A percentile compares a stretch with the other conserved stretches of the same genome.
These are phyloP conservation scores for Pollenia amentaria DNA, from an alignment of 2,888 invertebrate genomes.

Conservation along the genomic window DNA sequence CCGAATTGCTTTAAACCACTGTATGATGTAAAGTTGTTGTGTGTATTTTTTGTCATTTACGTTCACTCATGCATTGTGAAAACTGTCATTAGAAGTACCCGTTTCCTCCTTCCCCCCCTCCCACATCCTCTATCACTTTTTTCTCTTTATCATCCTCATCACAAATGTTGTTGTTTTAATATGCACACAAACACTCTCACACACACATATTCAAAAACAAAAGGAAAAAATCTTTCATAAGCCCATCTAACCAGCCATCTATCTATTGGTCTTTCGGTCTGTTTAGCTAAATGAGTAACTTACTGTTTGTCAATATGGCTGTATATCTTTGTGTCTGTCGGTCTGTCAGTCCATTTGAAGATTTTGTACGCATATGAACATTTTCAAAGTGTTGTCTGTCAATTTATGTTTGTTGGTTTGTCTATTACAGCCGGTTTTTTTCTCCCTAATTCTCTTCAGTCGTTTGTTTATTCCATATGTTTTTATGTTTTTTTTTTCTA, in stretches of 20 bases:
- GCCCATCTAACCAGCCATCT: slow-evolving; percentile 43
- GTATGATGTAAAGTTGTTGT: background rate
- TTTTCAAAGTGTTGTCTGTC: slow-evolving; percentile 68
- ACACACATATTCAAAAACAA: slow-evolving; percentile 12
- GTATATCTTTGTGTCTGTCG: background rate
- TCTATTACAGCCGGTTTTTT: slow-evolving; percentile 67
- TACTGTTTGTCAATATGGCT: background rate
- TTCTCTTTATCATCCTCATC: slow-evolving; percentile 31
- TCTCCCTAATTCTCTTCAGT: slow-evolving; percentile 28
- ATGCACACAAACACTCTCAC: slow-evolving; percentile 7
- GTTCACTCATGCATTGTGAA: slow-evolving; percentile 71
- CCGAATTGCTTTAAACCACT: too few species aligned
- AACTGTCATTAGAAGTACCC: slow-evolving; percentile 73
- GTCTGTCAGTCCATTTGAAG: slow-evolving; percentile 5
- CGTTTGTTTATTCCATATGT: slow-evolving; percentile 51
- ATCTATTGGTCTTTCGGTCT: slow-evolving; percentile 46
- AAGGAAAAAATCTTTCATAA: slow-evolving; percentile 39
- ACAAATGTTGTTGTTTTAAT: slow-evolving; percentile 39
- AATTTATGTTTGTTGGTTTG: slow-evolving; percentile 66
- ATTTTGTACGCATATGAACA: slow-evolving; percentile 59
- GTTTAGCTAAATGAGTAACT: slow-evolving; percentile 18
- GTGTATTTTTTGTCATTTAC: slow-evolving; percentile 54
- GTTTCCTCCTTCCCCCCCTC: slow-evolving; percentile 50
- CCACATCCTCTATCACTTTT: background rate
- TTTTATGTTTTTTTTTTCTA: slow-evolving; percentile 42